Conservation (phyloP, 2,888 invertebrate species). For the Torymus texanus region DNA sequence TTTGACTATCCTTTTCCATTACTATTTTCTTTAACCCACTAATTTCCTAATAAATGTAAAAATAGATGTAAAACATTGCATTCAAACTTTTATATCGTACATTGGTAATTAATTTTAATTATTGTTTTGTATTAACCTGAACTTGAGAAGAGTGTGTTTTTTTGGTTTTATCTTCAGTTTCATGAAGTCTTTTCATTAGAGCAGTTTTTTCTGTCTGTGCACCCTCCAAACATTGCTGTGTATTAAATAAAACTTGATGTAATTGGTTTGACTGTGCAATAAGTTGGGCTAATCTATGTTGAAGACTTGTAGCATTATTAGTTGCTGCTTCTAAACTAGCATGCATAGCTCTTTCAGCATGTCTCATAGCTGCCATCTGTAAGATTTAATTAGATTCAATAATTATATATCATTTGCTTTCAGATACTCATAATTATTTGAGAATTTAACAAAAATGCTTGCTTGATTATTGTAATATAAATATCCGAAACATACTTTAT, state of each 20-base stretch:
- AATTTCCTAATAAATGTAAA: constrained; percentile 63
- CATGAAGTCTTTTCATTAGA: constrained; percentile 63
- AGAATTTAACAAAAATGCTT: neutral
- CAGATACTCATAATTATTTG: neutral
- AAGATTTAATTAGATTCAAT: constrained; percentile 6
- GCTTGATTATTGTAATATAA: neutral
- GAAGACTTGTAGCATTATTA: constrained; percentile 76
- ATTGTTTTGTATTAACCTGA: constrained; percentile 60
- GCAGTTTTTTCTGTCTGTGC: constrained; percentile 69
- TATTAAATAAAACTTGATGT: constrained; percentile 76
- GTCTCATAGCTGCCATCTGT: constrained; percentile 76
- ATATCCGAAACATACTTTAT: constrained; percentile 75
- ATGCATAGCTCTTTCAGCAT: constrained; percentile 76
- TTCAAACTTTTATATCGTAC: neutral
- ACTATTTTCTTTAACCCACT: constrained; percentile 67
- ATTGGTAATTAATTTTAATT: neutral
- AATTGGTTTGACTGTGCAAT: constrained; percentile 75
- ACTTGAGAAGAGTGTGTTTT: constrained; percentile 61
- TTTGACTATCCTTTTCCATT: constrained; percentile 64
- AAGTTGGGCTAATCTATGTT: constrained; percentile 76
- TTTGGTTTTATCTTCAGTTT: constrained; percentile 64
- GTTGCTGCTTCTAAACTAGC: constrained; percentile 77
- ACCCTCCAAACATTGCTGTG: constrained; percentile 76
- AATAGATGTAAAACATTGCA: neutral
- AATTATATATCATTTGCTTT: constrained; percentile 13